These are phyloP conservation scores for Temnothorax unifasciatus DNA, from an alignment of 2,888 invertebrate species.

Conservation along the genomic window DNA sequence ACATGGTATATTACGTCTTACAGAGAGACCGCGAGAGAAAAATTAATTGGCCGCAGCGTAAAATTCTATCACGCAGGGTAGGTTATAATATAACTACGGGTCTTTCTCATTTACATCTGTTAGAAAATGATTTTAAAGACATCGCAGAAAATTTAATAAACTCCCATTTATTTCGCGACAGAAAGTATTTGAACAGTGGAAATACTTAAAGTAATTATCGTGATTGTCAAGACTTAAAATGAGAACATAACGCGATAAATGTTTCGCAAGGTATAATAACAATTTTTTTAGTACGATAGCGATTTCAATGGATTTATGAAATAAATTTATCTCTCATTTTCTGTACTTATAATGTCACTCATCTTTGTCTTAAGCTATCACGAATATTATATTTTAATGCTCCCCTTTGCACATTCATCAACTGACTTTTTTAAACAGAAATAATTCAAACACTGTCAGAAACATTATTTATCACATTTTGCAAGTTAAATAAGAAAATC, in stretches of 20 bases:
- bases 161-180: background rate
- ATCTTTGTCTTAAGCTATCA: background rate
- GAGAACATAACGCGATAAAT: background rate
- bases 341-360: background rate
- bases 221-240: background rate
- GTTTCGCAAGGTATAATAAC: background rate
- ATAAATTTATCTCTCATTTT: background rate
- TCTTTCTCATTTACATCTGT: background rate
- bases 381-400: background rate
- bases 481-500: background rate
- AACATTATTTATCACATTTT: background rate
- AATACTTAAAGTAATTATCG: constrained; percentile 13
- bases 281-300: background rate
- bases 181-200: background rate
- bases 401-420: background rate
- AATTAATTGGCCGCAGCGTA: constrained; percentile 21
- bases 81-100: background rate
- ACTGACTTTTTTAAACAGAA: background rate
- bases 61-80: background rate
- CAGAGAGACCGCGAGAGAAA: background rate
- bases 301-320: background rate
- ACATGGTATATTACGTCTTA: background rate
- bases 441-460: background rate
- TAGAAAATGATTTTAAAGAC: background rate
- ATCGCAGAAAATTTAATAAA: background rate